phyloP scores from a whole-genome alignment of 2,113 vertebrate species.

The Collichthys lucidus region DNA sequence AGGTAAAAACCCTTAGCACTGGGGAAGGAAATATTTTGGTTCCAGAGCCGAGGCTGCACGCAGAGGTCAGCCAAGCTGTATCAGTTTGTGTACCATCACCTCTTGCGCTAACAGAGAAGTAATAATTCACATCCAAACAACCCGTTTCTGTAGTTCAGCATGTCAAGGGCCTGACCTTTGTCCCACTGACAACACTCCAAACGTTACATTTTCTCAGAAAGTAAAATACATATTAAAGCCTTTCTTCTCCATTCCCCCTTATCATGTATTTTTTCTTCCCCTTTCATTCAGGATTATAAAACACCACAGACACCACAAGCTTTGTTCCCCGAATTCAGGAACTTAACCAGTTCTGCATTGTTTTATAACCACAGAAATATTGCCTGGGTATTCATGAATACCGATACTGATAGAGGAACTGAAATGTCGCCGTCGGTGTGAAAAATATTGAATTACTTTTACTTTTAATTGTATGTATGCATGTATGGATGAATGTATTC shows the following conservation, averaged over 20 bases:
- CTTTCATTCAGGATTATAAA: slow-evolving; percentile 42
- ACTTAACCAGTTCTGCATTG: slow-evolving; percentile 21
- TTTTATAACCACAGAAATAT: slow-evolving; percentile 40
- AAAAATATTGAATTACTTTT: background rate
- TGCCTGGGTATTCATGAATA: slow-evolving; percentile 2
- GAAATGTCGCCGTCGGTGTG: background rate
- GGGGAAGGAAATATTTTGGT: background rate
- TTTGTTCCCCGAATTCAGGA: slow-evolving; percentile 23
- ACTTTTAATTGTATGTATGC: background rate
- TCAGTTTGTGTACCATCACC: background rate
- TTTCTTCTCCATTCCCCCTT: slow-evolving; percentile 23
- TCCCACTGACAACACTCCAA: slow-evolving; percentile 11
- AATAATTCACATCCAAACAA: background rate
- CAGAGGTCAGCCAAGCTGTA: background rate
- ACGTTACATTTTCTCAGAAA: slow-evolving; percentile 9
- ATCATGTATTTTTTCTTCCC: slow-evolving; percentile 37
- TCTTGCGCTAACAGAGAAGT: background rate
- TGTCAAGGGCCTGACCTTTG: background rate
- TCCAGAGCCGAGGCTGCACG: background rate
- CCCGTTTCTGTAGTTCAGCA: background rate
- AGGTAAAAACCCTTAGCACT: background rate
- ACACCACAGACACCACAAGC: slow-evolving; percentile 26
- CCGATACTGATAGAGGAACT: slow-evolving; percentile 23
- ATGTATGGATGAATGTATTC: background rate
- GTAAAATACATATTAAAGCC: slow-evolving; percentile 11